These are phyloP conservation scores for Clitarchus hookeri DNA, from an alignment of 2,888 invertebrate species.

Conservation along the genomic window DNA sequence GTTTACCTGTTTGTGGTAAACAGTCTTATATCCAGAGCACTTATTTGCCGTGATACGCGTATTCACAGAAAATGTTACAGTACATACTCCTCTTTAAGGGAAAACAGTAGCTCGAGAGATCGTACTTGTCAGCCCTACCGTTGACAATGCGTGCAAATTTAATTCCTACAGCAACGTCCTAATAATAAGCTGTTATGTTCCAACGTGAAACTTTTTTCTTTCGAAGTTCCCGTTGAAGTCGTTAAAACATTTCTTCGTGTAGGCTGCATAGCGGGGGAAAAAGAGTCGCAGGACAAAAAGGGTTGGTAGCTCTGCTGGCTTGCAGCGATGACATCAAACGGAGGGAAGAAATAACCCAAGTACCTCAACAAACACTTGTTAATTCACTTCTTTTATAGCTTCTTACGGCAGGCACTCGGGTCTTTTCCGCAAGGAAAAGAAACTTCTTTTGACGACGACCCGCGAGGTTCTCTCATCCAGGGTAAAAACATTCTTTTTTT, in stretches of 20 bases:
- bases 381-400: background rate
- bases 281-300: background rate
- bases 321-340: background rate
- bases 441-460: background rate
- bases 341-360: background rate
- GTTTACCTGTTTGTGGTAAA: too few relatives aligned
- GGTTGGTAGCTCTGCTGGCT: background rate
- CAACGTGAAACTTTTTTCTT: background rate
- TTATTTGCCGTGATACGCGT: too few relatives aligned
- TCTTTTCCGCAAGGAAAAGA: background rate
- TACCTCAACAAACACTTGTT: conserved; percentile 14
- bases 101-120: too few relatives aligned
- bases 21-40: too few relatives aligned
- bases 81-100: too few relatives aligned
- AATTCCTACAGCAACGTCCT: background rate
- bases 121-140: too few relatives aligned
- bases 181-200: background rate
- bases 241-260: background rate
- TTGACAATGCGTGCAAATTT: background rate
- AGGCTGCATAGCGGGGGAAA: too few relatives aligned
- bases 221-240: background rate
- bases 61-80: too few relatives aligned
- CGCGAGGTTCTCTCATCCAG: background rate
- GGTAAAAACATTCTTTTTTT: background rate
- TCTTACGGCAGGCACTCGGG: background rate